Base-by-base conservation (phyloP, 2,797 vertebrate genomes). In the Coracias cyanogaster region DNA sequence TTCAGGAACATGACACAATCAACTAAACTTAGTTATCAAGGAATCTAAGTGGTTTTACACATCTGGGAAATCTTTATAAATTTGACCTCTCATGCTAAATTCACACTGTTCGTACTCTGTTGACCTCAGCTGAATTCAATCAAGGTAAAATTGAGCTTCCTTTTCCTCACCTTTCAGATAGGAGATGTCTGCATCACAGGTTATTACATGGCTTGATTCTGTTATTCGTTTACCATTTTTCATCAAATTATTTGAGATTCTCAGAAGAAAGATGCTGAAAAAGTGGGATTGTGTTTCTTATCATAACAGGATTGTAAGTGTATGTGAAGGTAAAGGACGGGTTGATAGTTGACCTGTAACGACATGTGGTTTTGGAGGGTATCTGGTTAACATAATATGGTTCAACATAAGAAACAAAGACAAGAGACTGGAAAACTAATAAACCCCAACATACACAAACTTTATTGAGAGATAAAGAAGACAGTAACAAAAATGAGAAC, bases 161-260 rank as follows among this genome's bases (percentile, higher is more conserved):
- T 64, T 76, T 76, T 51, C 25, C 31, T 86, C 37, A 43, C 4
- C 14, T 62, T 74, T 79, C n/a, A 52, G 22, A 39, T 60, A 69
- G 0, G 1, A 55, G 15, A 29, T 1, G 0, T 52, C 12, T 84
- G 35, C 18, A 62, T 57, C 26, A 55, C 12, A 79, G 24, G n/a
- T 31, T 52, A 60, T 55, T 71, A 41, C 8, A 54, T 7, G 4
- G 13, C 15, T 83, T 52, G 72, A 22, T 65, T 86, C 11, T 80
- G 7, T 69, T 70, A 41, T 62, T 69, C 18, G 20, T 72, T 76
- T 37, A 57, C 55, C n/a, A 28, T 39, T 86, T 64, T 86, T 82
- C 33, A 58, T 85, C 29, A 73, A 62, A 65, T 48, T 0, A 14
- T 78, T 78, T 78, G 37, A 79, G 43, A 83, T 45, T 71, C 17